These are phyloP conservation scores for Agrotis segetum DNA, from an alignment of 2,888 invertebrate genomes.

Conservation along the genomic window DNA sequence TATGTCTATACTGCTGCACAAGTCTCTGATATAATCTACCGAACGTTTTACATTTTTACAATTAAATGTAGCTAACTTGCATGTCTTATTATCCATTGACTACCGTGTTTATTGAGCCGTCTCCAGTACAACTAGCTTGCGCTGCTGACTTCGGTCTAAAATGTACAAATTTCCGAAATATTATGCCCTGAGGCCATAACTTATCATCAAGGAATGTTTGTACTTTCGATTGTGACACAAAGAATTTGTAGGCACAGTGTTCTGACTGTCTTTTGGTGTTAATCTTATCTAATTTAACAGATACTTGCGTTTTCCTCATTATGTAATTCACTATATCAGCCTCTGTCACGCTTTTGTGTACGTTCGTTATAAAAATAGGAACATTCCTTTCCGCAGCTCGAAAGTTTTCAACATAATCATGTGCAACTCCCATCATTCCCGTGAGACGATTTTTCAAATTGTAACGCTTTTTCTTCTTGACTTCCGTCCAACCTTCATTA, in stretches of 20 bases:
- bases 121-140: too few species aligned
- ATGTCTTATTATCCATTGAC: background rate
- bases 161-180: background rate
- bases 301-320: background rate
- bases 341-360: background rate
- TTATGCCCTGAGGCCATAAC: background rate
- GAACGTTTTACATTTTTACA: background rate
- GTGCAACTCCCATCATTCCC: background rate
- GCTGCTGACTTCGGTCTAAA: too few species aligned
- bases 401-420: background rate
- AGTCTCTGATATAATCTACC: background rate
- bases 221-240: background rate
- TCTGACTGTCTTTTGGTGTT: slow-evolving; percentile 1
- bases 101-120: too few species aligned
- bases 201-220: slow-evolving; percentile 1
- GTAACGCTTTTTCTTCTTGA: slow-evolving; percentile 2
- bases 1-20: background rate
- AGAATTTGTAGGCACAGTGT: background rate
- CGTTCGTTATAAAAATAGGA: slow-evolving; percentile 1
- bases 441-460: slow-evolving; percentile 6
- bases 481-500: background rate
- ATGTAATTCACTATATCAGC: background rate
- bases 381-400: slow-evolving; percentile 7
- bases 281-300: background rate
- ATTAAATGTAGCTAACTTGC: background rate